Base-by-base conservation (phyloP, 2,888 invertebrate species). In the Bugula neritina region DNA sequence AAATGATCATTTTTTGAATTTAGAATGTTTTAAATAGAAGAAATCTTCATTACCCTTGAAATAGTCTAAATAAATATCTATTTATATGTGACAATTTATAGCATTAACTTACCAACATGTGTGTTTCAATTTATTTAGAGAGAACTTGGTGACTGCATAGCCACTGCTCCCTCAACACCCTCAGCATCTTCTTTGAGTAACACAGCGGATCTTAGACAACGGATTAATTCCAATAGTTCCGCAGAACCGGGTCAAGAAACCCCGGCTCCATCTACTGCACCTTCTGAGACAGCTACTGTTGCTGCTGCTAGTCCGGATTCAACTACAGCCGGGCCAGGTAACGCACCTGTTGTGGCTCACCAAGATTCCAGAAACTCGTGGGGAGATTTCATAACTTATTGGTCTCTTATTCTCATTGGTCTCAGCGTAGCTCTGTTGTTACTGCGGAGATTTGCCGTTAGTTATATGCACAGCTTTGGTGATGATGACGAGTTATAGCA, bases 341-440 rank as follows among this genome's bases (percentile, higher is more conserved):
- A 55, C 23, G 55, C 55, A 17, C 23, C 55, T 17, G 3, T 23
- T 23, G 55, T 5, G 3, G 55, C 55, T 23, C 55, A 55, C 10
- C 55, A 55, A 55, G 3, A 10, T 17, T 55, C 25, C 23, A 17
- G 23, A 5, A 17, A 55, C 25, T 63, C 63, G 5, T 63, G 63
- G 10, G 21, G 21, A 13, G 31, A 63, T 31, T 31, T 5, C 5
- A 13, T 63, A n/a, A 29, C 63, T 13, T 34, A 31, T n/a, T 63
- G 63, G 63, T 27, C 63, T 25, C 63, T 63, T 29, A 31, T 63
- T 13, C 3, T 63, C 31, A 31, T 63, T 31, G 63, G 29, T 63
- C 31, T 31, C 5, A 5, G 27, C 31, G 1, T 63, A 34, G 63
- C 31, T 2, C 25, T 27, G 10, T 31, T 63, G 10, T 31, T 63